Percentiles rank a stretch among this genome's conserved stretches.
These are phyloP conservation scores for Zoanthus sansibaricus DNA, from an alignment of 92 coral and sea anemone species.

Conservation along the genomic window DNA sequence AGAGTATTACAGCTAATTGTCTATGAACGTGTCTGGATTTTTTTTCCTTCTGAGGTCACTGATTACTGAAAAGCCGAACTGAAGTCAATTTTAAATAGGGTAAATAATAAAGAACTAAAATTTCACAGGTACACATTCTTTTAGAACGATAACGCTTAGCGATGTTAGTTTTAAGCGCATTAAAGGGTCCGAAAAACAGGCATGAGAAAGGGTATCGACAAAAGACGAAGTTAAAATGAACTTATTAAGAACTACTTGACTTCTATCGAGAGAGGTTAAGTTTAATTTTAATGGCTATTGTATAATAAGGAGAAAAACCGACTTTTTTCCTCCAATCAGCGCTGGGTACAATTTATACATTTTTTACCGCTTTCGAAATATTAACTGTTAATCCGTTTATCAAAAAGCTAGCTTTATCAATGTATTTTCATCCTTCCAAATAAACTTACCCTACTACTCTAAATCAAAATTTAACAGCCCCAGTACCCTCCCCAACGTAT, in stretches of 20 bases:
- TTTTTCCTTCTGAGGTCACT: constrained; percentile 24
- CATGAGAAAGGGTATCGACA: background rate
- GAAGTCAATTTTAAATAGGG: background rate
- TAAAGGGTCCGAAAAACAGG: background rate
- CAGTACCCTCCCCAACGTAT: too few species aligned
- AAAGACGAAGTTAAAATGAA: background rate
- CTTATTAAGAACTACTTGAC: background rate
- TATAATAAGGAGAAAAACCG: too few species aligned
- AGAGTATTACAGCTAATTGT: constrained; percentile 24
- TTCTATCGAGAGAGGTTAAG: background rate
- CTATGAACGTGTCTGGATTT: constrained; percentile 33
- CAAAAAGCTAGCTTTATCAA: too few species aligned
- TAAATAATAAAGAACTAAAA: constrained; percentile 1
- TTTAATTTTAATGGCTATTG: background rate
- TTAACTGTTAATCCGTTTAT: too few species aligned
- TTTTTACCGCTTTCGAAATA: too few species aligned
- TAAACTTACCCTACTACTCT: too few species aligned
- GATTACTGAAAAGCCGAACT: too few species aligned
- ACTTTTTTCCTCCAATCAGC: too few species aligned
- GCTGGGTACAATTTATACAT: too few species aligned
- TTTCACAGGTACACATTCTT: too few species aligned
- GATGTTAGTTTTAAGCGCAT: background rate
- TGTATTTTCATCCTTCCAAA: too few species aligned
- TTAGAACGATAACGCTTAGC: background rate
- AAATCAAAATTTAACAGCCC: too few species aligned